Base-by-base conservation (phyloP, 2,797 vertebrate species). In the Odontamblyopus lacepedii region DNA sequence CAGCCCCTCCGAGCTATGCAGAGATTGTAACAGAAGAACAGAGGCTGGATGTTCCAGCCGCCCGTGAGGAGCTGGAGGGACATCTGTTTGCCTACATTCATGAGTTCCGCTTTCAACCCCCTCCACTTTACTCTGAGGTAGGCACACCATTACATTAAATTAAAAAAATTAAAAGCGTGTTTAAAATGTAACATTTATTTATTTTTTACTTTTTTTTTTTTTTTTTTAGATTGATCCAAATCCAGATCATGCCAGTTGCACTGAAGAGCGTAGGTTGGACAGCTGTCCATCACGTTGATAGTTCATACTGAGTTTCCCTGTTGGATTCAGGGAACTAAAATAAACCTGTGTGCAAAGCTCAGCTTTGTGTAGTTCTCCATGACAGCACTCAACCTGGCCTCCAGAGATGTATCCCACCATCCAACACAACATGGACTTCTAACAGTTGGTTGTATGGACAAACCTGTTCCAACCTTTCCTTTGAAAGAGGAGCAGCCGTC, bases 1-100 rank as follows among this genome's bases (percentile, higher is more conserved):
- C 88, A 99, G 98, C 98, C 88, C 98, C 98, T 83, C 98, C 98
- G 73, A 97, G 96, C 92, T 99, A 99, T 93, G 95, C 97, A 92
- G 97, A 99, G 81, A 96, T 99, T 79, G 96, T 96, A 71, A 97
- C 97, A 0, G 97, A 98, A 83, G 97, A 97, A 44, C 96, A 98
- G 18, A 94, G 96, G 32, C 96, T 97, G 56, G 94, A 94, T 38
- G 95, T 95, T 2, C 80, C 94, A 23, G 92, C 91, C 63, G 93
- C 92, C 48, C 96, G 95, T 30, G 96, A 98, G 69, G 95, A 98
- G 73, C 95, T 97, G 30, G 96, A 99, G 63, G 96, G 96, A 81
- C 96, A 96, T 72, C 93, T 99, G 67, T 97, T 98, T 41, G 97
- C 97, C 65, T 99, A 99, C 86, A 98, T 99, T 89, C 97, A 98